Evolutionary conservation across 1,140 invertebrate species (phyloP), one percentile per base, ranked within the genome.

Genomic region (Colletes latitarsis): DNA sequence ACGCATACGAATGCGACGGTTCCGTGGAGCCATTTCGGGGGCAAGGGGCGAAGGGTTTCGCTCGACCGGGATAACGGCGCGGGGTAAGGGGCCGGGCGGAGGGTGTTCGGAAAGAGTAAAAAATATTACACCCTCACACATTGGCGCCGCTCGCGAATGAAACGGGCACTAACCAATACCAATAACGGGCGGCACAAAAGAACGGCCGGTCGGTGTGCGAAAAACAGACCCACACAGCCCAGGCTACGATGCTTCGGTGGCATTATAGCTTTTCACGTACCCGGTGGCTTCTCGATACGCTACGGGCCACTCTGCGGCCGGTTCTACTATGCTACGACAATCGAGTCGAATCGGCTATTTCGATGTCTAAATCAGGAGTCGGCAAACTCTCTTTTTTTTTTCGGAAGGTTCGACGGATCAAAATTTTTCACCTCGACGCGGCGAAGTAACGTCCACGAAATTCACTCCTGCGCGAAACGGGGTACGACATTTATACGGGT

Each of bases 1-100:
- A 93, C 93, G 91, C 92, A 93, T 93, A 93, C 92, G 92, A 93
- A 93, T 92, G 90, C 90, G 89, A 89, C 81, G 83, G 73, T 89
- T 87, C 89, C 82, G 88, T 68, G 87, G 84, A 81, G 81, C 74
- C 82, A 82, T 77, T 77, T 81, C 67, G 78, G 80, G 80, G 83
- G 75, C 77, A 82, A 76, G 74, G 84, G 85, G 68, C 57, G 82
- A 46, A 43, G 72, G 81, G 81, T 58, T 53, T 66, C 66, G 57
- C 71, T 67, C 71, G 76, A 55, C 77, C 62, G 60, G 69, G 70
- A 62, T 73, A 79, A 73, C 83, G 81, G 76, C 69, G 64, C 43
- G 73, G 69, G 68, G 78, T 14, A 21, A 30, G 64, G 55, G 43
- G 70, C 53, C 77, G 58, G 73, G 84, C 77, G 81, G 78, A 83